Conservation (phyloP, 1,140 invertebrate species). For the Anagrus nilaparvatae region DNA sequence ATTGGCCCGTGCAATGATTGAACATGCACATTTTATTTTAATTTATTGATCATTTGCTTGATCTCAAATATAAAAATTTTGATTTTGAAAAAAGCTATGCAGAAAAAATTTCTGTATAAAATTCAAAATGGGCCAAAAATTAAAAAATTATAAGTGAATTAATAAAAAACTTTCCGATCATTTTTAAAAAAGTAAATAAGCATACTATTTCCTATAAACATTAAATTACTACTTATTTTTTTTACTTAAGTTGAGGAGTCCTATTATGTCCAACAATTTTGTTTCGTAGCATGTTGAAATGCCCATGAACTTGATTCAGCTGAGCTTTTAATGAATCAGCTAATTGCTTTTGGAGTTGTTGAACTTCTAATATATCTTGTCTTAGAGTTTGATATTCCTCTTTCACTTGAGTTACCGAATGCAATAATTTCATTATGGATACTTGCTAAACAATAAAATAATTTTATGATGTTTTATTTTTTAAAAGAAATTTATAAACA, state of each 20-base stretch:
- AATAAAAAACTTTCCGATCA: conserved; percentile 3
- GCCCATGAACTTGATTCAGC: conserved; percentile 37
- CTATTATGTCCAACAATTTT: conserved; percentile 33
- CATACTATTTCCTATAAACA: conserved; percentile 7
- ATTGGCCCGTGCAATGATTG: conserved; percentile 23
- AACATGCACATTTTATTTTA: conserved; percentile 13
- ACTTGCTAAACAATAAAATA: conserved; percentile 26
- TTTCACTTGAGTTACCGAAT: conserved; percentile 47
- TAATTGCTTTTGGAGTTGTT: conserved; percentile 48
- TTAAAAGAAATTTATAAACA: conserved; percentile 11
- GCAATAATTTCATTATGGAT: conserved; percentile 44
- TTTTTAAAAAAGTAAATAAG: conserved; percentile 3
- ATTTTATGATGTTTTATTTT: conserved; percentile 2
- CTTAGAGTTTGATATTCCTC: conserved; percentile 48
- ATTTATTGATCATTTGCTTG: conserved; percentile 13
- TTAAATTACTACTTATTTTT: conserved; percentile 6
- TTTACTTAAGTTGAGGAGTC: conserved; percentile 29
- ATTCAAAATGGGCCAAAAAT: conserved; percentile 3
- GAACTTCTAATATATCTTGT: conserved; percentile 48
- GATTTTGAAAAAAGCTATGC: not conserved
- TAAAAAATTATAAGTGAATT: conserved; percentile 2
- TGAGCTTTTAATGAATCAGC: conserved; percentile 43
- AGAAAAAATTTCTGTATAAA: not conserved
- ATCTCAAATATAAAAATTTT: not conserved
- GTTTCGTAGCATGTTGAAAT: conserved; percentile 35